phyloP scores from a whole-genome alignment of 37 sponge, comb jelly and placozoan species.

The Spongia lamella region DNA sequence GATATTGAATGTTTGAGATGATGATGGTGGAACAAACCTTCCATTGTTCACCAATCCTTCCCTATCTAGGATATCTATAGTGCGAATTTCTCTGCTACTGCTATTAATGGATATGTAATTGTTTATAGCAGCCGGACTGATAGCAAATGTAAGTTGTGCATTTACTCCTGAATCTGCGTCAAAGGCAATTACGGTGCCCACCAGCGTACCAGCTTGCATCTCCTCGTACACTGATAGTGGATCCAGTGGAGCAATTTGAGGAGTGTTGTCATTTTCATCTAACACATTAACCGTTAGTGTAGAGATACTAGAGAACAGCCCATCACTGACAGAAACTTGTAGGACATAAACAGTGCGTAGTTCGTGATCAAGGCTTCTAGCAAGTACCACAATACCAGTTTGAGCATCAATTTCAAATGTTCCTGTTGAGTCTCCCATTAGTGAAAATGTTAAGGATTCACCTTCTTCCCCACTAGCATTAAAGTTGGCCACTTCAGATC shows the following conservation, averaged over 20 bases:
- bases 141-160: too few relatives aligned
- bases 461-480: too few relatives aligned
- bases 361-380: slow-evolving; percentile 49
- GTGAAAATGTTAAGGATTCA: too few relatives aligned
- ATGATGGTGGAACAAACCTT: too few relatives aligned
- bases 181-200: slow-evolving; percentile 24
- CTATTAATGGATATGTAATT: too few relatives aligned
- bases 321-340: slow-evolving; percentile 30
- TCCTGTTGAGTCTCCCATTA: neutral
- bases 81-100: too few relatives aligned
- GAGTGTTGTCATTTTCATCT: slow-evolving; percentile 85
- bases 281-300: slow-evolving; percentile 49
- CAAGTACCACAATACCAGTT: slow-evolving; percentile 30
- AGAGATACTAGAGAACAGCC: slow-evolving; percentile 22
- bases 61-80: too few relatives aligned
- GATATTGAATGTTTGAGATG: too few relatives aligned
- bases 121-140: too few relatives aligned
- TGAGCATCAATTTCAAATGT: slow-evolving; percentile 39
- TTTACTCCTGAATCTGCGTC: slow-evolving; percentile 40
- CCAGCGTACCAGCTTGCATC: neutral
- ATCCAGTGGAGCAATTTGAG: neutral
- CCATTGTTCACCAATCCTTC: too few relatives aligned
- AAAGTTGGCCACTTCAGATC: too few relatives aligned
- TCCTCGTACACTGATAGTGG: slow-evolving; percentile 22
- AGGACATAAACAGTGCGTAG: neutral